These are phyloP conservation scores for Pyrocephalus nanus DNA, from an alignment of 2,797 vertebrate genomes.

Conservation along the genomic window DNA sequence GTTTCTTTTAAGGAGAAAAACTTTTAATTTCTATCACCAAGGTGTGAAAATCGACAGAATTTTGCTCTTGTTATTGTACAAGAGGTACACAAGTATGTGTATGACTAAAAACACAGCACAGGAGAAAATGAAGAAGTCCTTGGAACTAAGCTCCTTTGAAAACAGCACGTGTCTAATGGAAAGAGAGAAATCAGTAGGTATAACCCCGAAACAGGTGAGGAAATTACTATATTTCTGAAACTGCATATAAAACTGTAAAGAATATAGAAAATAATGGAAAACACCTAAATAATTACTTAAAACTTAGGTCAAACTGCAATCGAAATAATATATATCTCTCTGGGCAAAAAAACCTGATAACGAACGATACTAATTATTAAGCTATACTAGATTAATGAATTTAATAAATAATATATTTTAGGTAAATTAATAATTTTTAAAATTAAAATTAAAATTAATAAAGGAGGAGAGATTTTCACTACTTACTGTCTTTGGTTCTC, in stretches of 20 bases:
- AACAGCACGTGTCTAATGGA: background rate
- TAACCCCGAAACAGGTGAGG: background rate
- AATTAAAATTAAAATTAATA: background rate
- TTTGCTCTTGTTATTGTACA: background rate
- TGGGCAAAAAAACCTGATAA: background rate
- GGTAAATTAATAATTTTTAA: background rate
- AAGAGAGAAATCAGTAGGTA: background rate
- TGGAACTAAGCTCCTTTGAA: background rate
- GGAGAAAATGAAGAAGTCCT: background rate
- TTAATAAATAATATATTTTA: background rate
- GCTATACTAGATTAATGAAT: background rate
- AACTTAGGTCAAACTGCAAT: background rate
- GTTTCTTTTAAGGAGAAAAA: background rate
- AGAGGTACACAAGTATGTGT: background rate
- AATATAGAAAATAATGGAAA: background rate
- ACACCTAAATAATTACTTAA: background rate
- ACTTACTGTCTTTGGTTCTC: slow-evolving; percentile 79
- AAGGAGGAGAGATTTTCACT: background rate
- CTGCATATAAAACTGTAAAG: background rate
- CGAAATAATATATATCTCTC: background rate
- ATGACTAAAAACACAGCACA: background rate
- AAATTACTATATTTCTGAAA: background rate
- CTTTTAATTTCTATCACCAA: background rate
- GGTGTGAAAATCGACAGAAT: background rate
- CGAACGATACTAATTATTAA: background rate